phyloP scores from a whole-genome alignment of 2,888 invertebrate genomes.

The Candidula unifasciata region DNA sequence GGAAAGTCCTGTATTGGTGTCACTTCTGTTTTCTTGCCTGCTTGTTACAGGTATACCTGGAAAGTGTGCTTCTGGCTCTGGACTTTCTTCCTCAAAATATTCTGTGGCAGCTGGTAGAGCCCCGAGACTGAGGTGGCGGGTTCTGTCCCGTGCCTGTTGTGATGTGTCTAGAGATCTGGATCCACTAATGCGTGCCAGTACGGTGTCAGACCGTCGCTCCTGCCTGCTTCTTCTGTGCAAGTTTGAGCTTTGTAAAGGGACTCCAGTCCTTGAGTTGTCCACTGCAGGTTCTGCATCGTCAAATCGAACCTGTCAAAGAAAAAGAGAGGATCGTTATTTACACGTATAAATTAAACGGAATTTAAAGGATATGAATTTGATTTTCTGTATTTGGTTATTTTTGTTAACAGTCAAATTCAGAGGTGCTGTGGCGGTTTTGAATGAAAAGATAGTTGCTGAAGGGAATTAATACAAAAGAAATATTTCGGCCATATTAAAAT shows the following conservation, averaged over 20 bases:
- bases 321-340: background rate
- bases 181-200: slow-evolving; percentile 56
- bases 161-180: slow-evolving; percentile 34
- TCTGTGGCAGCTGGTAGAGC: slow-evolving; percentile 52
- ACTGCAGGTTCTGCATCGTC: slow-evolving; percentile 35
- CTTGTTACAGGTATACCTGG: slow-evolving; percentile 37
- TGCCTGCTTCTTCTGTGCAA: slow-evolving; percentile 56
- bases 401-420: no score
- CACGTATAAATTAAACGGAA: no score
- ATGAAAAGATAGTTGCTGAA: no score
- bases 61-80: slow-evolving; percentile 40
- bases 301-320: slow-evolving; percentile 45
- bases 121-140: slow-evolving; percentile 54
- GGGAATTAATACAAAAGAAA: no score
- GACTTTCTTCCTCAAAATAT: slow-evolving; percentile 34
- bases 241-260: background rate
- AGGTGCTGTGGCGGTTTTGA: no score
- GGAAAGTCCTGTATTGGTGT: background rate
- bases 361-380: background rate
- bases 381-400: background rate
- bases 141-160: slow-evolving; percentile 41
- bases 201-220: slow-evolving; percentile 65
- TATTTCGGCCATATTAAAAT: no score
- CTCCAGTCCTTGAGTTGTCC: slow-evolving; percentile 22
- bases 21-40: slow-evolving; percentile 26